phyloP scores from a whole-genome alignment of 1,140 invertebrate genomes.

The Aleiodes sp. region DNA sequence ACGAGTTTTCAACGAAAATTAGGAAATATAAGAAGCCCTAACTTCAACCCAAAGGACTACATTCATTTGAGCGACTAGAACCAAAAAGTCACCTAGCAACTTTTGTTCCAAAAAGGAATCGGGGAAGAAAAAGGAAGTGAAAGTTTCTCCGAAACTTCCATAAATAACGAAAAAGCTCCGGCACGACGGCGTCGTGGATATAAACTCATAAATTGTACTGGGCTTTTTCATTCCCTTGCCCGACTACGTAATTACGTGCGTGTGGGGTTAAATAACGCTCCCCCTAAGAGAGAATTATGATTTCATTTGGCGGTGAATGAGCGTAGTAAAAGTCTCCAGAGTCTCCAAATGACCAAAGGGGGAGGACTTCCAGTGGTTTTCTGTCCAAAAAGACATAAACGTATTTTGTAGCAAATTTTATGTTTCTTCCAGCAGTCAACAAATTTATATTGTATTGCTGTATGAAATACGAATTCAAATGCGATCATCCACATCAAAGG shows the following conservation, averaged over 20 bases:
- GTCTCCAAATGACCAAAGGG: neutral
- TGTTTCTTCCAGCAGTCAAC: too few relatives aligned
- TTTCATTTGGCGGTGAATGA: conserved; percentile 36
- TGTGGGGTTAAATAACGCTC: conserved; percentile 39
- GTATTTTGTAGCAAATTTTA: neutral
- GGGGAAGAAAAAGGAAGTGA: neutral
- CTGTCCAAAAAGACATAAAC: too few relatives aligned
- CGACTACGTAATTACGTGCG: conserved; percentile 39
- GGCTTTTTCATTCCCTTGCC: conserved; percentile 34
- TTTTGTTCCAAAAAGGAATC: too few relatives aligned
- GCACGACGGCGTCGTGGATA: conserved; percentile 18
- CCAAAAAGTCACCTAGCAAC: neutral
- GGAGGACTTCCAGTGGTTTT: conserved; percentile 2
- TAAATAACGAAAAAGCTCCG: conserved; percentile 29
- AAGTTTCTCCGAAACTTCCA: neutral
- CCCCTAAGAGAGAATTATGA: conserved; percentile 41
- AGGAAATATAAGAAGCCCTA: too few relatives aligned
- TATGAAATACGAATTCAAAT: too few relatives aligned
- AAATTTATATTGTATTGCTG: too few relatives aligned
- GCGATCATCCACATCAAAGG: too few relatives aligned
- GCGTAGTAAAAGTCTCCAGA: neutral
- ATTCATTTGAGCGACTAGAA: too few relatives aligned
- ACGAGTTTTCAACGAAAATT: too few relatives aligned
- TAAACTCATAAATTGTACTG: conserved; percentile 30
- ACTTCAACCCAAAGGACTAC: too few relatives aligned